Conservation (phyloP, 2,797 vertebrate genomes). For the Sylvia borin region DNA sequence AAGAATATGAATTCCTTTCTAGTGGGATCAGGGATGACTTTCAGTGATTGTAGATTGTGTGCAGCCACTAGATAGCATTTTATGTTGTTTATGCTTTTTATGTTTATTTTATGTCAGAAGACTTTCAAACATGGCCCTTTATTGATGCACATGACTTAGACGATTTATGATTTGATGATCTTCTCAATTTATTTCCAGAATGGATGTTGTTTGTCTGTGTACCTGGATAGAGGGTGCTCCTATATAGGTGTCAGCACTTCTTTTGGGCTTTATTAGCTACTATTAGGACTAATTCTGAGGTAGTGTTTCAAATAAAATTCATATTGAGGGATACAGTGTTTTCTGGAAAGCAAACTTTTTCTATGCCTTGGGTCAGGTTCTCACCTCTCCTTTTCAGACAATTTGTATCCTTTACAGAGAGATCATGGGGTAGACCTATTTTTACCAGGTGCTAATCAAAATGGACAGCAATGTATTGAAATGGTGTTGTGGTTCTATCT, state of each 20-base stretch:
- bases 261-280: background rate
- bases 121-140: background rate
- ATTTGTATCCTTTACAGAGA: background rate
- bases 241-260: background rate
- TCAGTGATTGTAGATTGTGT: background rate
- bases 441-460: background rate
- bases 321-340: background rate
- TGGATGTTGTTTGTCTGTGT: background rate
- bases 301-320: background rate
- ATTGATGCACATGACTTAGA: background rate
- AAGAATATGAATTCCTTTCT: background rate
- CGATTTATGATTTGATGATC: background rate
- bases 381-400: background rate
- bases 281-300: background rate
- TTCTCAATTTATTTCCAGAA: background rate
- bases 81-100: background rate
- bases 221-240: background rate
- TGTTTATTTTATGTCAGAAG: background rate
- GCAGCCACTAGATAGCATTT: background rate
- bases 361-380: background rate
- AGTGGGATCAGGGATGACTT: background rate
- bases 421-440: background rate
- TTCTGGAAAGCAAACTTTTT: background rate
- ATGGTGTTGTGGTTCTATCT: background rate
- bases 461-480: background rate